phyloP scores from a whole-genome alignment of 1,140 invertebrate genomes.

The Wiebesia pumilae region DNA sequence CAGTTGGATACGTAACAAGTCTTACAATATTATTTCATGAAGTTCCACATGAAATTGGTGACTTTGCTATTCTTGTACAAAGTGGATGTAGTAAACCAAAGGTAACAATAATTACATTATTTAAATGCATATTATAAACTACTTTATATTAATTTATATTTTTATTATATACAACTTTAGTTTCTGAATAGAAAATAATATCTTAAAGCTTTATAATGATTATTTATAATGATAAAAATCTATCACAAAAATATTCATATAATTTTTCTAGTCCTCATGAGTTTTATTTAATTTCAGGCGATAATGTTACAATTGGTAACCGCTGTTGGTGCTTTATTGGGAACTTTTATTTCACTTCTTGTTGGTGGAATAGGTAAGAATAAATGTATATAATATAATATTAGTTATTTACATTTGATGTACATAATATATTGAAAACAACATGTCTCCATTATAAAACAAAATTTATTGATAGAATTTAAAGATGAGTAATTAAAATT shows the following conservation, averaged over 20 bases:
- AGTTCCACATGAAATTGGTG: constrained; percentile 98
- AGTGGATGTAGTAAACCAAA: constrained; percentile 92
- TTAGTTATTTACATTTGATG: neutral
- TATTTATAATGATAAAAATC: too few species aligned
- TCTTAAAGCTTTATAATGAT: too few species aligned
- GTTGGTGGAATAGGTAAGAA: constrained; percentile 81
- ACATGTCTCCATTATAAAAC: too few species aligned
- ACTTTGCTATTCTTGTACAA: constrained; percentile 97
- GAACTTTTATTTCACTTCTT: constrained; percentile 90
- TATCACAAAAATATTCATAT: too few species aligned
- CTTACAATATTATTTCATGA: constrained; percentile 96
- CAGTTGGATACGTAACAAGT: constrained; percentile 90
- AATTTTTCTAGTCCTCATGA: neutral
- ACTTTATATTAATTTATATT: neutral
- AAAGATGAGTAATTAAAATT: neutral
- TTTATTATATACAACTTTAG: too few species aligned
- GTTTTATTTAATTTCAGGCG: constrained; percentile 77
- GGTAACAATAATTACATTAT: constrained; percentile 68
- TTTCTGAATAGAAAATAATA: too few species aligned
- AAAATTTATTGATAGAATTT: neutral
- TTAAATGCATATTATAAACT: neutral
- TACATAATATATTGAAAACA: too few species aligned
- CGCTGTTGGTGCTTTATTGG: constrained; percentile 94
- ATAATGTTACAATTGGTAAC: constrained; percentile 94
- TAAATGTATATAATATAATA: constrained; percentile 1